Conservation (phyloP, 2,797 vertebrate genomes). For the Rachycentron canadum region DNA sequence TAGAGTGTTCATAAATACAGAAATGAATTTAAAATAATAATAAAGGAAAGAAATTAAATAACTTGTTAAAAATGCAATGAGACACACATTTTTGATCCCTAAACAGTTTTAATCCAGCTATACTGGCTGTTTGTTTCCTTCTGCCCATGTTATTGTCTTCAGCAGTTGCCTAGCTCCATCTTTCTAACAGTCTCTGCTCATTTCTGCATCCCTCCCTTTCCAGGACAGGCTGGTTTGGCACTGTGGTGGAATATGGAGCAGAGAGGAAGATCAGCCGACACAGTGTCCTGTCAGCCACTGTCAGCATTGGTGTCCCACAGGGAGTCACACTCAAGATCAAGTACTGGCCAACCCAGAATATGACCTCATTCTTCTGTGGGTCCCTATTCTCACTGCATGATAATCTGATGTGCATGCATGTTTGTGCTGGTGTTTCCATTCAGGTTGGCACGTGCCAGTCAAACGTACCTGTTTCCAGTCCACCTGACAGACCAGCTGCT, state of each 20-base stretch:
- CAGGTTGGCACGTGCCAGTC: constrained; percentile 95
- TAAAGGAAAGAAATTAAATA: background rate
- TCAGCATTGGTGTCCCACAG: constrained; percentile 96
- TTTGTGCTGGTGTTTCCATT: constrained; percentile 21
- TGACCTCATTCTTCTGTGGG: constrained; percentile 28
- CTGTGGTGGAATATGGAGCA: constrained; percentile 95
- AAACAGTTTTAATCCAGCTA: constrained; percentile 1
- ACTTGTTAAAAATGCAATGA: background rate
- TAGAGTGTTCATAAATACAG: background rate
- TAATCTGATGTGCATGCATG: constrained; percentile 1
- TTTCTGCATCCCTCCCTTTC: constrained; percentile 14
- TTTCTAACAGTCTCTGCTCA: constrained; percentile 18
- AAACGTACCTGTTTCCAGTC: constrained; percentile 97
- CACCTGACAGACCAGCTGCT: constrained; percentile 97
- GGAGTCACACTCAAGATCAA: constrained; percentile 98
- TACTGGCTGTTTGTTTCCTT: background rate
- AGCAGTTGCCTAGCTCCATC: constrained; percentile 4
- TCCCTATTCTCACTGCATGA: background rate
- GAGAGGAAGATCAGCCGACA: constrained; percentile 98
- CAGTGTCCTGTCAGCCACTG: constrained; percentile 93
- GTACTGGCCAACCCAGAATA: constrained; percentile 77
- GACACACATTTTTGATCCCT: background rate
- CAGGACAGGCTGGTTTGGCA: constrained; percentile 97
- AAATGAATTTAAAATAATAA: background rate
- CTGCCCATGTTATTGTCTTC: background rate